Conservation (phyloP, 2,888 invertebrate species). For the Campoplex capitator region DNA sequence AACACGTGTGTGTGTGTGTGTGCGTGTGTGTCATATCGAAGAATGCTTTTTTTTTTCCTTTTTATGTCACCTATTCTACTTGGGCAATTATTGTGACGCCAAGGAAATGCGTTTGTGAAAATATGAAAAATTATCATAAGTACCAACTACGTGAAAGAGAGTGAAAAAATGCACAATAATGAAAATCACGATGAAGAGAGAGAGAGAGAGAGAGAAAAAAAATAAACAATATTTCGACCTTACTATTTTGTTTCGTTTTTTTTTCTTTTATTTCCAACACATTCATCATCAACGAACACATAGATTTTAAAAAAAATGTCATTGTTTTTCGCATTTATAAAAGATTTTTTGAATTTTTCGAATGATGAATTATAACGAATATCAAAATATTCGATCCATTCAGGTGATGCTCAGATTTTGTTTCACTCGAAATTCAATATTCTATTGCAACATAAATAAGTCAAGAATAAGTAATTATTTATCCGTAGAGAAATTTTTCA, state of each 20-base stretch:
- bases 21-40: slow-evolving; percentile 22
- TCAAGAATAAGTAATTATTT: neutral
- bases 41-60: slow-evolving; percentile 5
- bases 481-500: neutral
- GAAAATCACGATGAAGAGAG: slow-evolving; percentile 41
- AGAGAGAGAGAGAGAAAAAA: slow-evolving; percentile 26
- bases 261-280: slow-evolving; percentile 14
- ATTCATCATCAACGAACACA: neutral
- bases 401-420: neutral
- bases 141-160: neutral
- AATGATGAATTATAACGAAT: neutral
- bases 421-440: neutral
- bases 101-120: slow-evolving; percentile 42
- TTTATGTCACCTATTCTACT: slow-evolving; percentile 39
- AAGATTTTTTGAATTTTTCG: neutral
- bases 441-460: neutral
- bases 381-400: neutral
- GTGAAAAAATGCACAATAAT: slow-evolving; percentile 56
- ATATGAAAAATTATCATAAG: slow-evolving; percentile 1
- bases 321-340: neutral
- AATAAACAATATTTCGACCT: slow-evolving; percentile 63
- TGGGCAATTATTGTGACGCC: slow-evolving; percentile 44
- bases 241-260: slow-evolving; percentile 50
- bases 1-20: neutral
- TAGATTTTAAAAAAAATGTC: neutral